phyloP scores from a whole-genome alignment of 2,113 vertebrate species.

The Lathamus discolor region DNA sequence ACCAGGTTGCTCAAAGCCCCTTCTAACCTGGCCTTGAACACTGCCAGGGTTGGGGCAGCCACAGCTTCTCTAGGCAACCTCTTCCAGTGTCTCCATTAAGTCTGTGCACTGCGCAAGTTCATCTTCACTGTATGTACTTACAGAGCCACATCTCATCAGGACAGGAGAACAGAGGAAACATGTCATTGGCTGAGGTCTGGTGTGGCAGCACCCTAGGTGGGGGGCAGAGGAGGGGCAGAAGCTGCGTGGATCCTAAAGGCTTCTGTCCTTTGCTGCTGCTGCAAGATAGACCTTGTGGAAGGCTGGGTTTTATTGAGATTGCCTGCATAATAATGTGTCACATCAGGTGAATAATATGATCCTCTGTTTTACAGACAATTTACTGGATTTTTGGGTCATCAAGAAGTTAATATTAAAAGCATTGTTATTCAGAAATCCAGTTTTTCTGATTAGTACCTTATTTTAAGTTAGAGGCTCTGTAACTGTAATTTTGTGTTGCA shows the following conservation, averaged over 20 bases:
- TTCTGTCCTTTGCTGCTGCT: background rate
- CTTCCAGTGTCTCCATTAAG: background rate
- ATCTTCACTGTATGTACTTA: background rate
- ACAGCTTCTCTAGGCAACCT: background rate
- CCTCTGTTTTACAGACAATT: background rate
- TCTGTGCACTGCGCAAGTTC: background rate
- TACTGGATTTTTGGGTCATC: background rate
- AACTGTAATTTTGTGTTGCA: background rate
- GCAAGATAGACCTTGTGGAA: background rate
- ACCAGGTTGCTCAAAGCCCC: background rate
- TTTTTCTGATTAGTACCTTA: background rate
- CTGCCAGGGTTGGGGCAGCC: background rate
- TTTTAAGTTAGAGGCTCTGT: background rate
- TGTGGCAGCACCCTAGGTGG: background rate
- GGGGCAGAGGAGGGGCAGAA: no score
- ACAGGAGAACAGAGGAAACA: background rate
- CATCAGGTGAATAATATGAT: background rate
- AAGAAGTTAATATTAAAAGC: background rate
- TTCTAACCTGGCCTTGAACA: background rate
- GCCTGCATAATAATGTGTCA: rapidly evolving
- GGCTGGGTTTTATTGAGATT: background rate
- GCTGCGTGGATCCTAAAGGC: background rate
- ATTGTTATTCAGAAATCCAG: background rate
- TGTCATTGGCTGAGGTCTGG: background rate
- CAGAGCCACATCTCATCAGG: background rate